These are phyloP conservation scores for Sycophaga agraensis DNA, from an alignment of 1,140 invertebrate genomes.

Conservation along the genomic window DNA sequence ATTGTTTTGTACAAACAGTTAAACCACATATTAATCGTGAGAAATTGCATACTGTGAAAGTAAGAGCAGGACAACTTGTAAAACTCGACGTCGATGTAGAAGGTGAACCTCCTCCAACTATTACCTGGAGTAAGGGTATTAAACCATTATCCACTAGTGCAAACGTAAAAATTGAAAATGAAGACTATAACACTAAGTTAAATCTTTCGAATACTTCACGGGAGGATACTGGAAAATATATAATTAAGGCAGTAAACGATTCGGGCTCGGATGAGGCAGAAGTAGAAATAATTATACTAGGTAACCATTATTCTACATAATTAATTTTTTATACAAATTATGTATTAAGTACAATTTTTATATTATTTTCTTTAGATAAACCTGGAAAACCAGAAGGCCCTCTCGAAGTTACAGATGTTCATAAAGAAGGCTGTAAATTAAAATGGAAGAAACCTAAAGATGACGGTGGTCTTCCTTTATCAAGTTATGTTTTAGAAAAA, in stretches of 20 bases:
- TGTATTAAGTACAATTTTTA: neutral
- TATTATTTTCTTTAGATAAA: slow-evolving; percentile 69
- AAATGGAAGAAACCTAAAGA: slow-evolving; percentile 95
- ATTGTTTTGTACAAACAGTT: slow-evolving; percentile 61
- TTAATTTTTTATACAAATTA: neutral
- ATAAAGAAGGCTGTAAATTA: slow-evolving; percentile 93
- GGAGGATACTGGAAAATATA: slow-evolving; percentile 87
- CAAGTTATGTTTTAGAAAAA: slow-evolving; percentile 89
- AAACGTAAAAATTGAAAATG: slow-evolving; percentile 80
- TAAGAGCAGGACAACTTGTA: slow-evolving; percentile 87
- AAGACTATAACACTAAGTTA: slow-evolving; percentile 91
- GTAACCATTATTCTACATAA: slow-evolving; percentile 51
- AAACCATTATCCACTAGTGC: slow-evolving; percentile 66
- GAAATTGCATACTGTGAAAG: slow-evolving; percentile 84
- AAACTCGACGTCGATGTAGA: slow-evolving; percentile 92
- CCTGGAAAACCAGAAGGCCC: slow-evolving; percentile 93
- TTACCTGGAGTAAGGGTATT: slow-evolving; percentile 83
- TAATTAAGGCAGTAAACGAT: slow-evolving; percentile 86
- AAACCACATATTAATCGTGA: slow-evolving; percentile 90
- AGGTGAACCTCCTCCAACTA: slow-evolving; percentile 91
- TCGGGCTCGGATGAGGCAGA: slow-evolving; percentile 92
- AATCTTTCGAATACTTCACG: slow-evolving; percentile 78
- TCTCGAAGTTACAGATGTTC: slow-evolving; percentile 86
- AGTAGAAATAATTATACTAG: slow-evolving; percentile 90
- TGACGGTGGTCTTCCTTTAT: slow-evolving; percentile 90